These are phyloP conservation scores for Thereva nobilitata DNA, from an alignment of 2,888 invertebrate genomes.

Conservation along the genomic window DNA sequence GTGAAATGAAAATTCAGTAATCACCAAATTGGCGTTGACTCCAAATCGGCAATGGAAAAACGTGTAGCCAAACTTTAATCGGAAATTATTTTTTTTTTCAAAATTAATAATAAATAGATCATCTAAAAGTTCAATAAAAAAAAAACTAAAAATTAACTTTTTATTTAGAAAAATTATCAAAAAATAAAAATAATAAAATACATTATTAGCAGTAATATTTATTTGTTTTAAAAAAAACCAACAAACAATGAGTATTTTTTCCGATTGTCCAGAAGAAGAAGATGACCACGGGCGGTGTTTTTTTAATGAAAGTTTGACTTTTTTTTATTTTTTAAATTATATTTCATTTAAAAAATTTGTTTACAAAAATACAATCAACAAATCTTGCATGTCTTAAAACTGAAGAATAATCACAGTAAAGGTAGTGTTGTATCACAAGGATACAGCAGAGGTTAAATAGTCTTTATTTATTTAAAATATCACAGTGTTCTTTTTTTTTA, in stretches of 20 bases:
- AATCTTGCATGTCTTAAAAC: conserved; percentile 18
- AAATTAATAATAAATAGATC: no score
- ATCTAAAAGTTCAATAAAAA: no score
- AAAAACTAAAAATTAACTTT: conserved; percentile 20
- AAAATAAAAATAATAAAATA: conserved; percentile 37
- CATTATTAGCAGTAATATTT: conserved; percentile 12
- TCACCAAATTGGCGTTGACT: no score
- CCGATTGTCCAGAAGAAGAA: background rate
- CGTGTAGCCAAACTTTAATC: no score
- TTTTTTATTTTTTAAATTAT: conserved; percentile 31
- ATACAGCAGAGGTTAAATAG: conserved; percentile 20
- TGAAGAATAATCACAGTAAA: conserved; percentile 22
- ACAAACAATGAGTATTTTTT: conserved; percentile 4
- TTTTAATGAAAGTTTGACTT: conserved; percentile 27
- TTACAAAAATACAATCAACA: conserved; percentile 24
- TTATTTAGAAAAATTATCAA: conserved; percentile 11
- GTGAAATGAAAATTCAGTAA: no score
- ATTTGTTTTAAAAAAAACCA: background rate
- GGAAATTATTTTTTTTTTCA: no score
- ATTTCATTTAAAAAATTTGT: conserved; percentile 28
- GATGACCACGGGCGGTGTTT: conserved; percentile 11
- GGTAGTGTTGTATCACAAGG: conserved; percentile 15
- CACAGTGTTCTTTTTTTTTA: no score
- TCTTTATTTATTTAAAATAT: no score
- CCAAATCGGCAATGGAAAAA: no score